These are phyloP conservation scores for Pseudorhombus dupliciocellatus DNA, from an alignment of 2,113 vertebrate species.

Conservation along the genomic window DNA sequence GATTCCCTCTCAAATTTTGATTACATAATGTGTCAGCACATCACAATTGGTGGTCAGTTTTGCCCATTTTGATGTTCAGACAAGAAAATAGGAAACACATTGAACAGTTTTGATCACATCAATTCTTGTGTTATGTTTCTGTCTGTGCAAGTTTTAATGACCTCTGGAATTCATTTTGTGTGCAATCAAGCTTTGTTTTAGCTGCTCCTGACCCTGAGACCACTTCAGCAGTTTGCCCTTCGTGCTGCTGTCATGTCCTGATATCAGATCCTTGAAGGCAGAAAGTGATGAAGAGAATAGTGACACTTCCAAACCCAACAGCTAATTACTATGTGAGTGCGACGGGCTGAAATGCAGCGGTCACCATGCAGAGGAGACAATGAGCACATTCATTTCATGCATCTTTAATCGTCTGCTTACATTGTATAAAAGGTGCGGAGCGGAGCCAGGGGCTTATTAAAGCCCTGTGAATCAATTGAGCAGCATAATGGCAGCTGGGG, in stretches of 20 bases:
- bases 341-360: slow-evolving; percentile 58
- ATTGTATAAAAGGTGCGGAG: slow-evolving; percentile 72
- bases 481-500: slow-evolving; percentile 71
- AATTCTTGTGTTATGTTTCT: slow-evolving; percentile 60
- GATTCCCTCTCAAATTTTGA: slow-evolving; percentile 74
- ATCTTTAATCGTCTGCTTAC: slow-evolving; percentile 74
- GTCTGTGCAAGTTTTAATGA: slow-evolving; percentile 70
- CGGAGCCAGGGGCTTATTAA: slow-evolving; percentile 74
- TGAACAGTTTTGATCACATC: slow-evolving; percentile 68
- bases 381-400: slow-evolving; percentile 71
- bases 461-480: slow-evolving; percentile 71
- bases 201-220: slow-evolving; percentile 20
- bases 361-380: slow-evolving; percentile 62
- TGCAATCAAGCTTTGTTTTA: slow-evolving; percentile 51
- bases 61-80: slow-evolving; percentile 78
- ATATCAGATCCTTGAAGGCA: slow-evolving; percentile 54
- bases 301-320: slow-evolving; percentile 66
- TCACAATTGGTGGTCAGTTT: slow-evolving; percentile 76
- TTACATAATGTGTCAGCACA: slow-evolving; percentile 78
- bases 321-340: slow-evolving; percentile 66
- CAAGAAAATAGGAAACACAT: slow-evolving; percentile 76
- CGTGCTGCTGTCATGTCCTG: slow-evolving; percentile 29
- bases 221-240: slow-evolving; percentile 19
- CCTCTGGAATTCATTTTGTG: slow-evolving; percentile 44
- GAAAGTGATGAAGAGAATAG: slow-evolving; percentile 59